phyloP scores from a whole-genome alignment of 2,113 vertebrate genomes.

The Desmodus rotundus region DNA sequence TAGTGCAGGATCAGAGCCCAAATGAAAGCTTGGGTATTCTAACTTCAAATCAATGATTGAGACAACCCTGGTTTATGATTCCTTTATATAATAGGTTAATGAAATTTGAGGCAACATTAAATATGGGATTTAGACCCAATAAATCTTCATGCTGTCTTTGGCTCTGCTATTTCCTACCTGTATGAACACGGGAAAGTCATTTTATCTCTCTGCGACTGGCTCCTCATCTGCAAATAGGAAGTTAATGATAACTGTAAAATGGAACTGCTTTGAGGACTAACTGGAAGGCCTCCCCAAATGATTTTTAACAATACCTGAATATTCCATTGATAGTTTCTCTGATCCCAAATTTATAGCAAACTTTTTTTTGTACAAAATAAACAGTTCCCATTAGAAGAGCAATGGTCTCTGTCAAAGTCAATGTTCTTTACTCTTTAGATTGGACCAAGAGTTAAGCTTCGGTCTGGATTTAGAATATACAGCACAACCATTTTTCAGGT shows the following conservation, averaged over 20 bases:
- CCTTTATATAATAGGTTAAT: not conserved
- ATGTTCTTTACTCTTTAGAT: not conserved
- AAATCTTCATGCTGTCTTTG: not conserved
- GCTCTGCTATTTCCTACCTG: not conserved
- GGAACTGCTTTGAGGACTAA: not conserved
- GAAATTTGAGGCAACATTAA: not conserved
- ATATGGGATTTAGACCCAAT: not conserved
- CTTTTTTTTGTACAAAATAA: not conserved
- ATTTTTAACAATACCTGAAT: not conserved
- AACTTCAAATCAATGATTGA: not conserved
- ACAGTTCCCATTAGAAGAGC: not conserved
- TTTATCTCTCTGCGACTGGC: not conserved
- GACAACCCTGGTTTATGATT: not conserved
- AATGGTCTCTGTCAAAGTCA: not conserved
- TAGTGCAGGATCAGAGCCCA: not conserved
- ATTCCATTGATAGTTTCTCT: not conserved
- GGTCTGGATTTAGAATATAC: not conserved
- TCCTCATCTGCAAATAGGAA: not conserved
- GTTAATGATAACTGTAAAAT: not conserved
- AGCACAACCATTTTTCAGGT: not conserved
- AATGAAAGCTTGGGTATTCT: not conserved
- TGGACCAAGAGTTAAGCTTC: not conserved
- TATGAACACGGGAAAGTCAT: not conserved
- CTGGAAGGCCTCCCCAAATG: not conserved
- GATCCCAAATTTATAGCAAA: not conserved